These are phyloP conservation scores for Ictalurus punctatus DNA, from an alignment of 2,113 vertebrate genomes.

Conservation along the genomic window DNA sequence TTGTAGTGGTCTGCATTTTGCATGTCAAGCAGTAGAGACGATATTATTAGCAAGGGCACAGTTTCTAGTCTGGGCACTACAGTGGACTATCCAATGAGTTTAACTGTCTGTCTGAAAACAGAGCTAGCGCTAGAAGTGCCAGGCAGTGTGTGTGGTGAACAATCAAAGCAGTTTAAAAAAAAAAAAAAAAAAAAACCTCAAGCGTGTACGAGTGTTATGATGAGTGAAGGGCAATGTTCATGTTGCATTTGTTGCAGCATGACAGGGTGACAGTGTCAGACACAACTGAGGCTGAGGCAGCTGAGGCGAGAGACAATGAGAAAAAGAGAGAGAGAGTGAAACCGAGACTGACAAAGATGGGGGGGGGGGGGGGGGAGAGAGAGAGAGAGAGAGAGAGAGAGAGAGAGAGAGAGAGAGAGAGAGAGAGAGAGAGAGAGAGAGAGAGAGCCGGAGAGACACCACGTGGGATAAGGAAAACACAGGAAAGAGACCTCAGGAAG, in stretches of 20 bases:
- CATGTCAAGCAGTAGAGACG: neutral
- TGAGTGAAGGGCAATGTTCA: neutral
- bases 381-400: neutral
- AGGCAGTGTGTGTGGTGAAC: neutral
- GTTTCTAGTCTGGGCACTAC: neutral
- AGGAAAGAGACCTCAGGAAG: neutral
- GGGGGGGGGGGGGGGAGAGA: no score
- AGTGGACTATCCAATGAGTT: neutral
- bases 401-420: neutral
- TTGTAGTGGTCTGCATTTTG: neutral
- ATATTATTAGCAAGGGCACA: neutral
- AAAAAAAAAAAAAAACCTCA: neutral
- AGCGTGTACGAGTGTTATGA: neutral
- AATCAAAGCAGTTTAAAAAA: neutral
- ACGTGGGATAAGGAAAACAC: neutral
- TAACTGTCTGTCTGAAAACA: neutral
- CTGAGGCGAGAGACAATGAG: neutral
- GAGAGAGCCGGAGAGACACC: neutral
- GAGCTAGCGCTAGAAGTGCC: neutral
- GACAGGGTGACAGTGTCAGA: constrained; percentile 26
- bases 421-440: neutral
- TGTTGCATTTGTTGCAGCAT: constrained; percentile 20
- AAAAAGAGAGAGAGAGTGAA: neutral
- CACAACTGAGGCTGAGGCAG: constrained; percentile 3
- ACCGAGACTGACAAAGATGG: neutral